A percentile compares a stretch with the other conserved stretches of the same genome.
Conservation (phyloP, 2,888 invertebrate species). For the Adineta ricciae region DNA sequence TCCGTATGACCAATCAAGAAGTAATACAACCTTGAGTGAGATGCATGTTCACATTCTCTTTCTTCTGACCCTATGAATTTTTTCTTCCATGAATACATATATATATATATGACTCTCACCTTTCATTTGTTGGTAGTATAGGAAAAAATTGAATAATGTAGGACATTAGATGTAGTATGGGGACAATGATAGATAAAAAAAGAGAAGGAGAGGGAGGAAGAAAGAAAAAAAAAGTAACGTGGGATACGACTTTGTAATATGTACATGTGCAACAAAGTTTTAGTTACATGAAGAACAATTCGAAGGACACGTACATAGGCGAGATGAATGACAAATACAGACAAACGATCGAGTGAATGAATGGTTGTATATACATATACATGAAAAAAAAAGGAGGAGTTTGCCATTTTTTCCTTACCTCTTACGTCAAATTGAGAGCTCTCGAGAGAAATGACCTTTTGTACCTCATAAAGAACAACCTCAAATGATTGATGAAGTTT, state of each 20-base stretch:
- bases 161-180: background rate
- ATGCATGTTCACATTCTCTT: background rate
- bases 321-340: background rate
- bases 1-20: background rate
- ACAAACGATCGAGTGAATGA: background rate
- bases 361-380: background rate
- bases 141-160: background rate
- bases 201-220: background rate
- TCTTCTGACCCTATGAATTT: background rate
- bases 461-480: background rate
- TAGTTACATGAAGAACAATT: background rate
- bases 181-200: background rate
- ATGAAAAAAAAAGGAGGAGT: background rate
- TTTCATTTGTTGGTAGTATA: background rate
- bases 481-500: too few species aligned
- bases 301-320: background rate
- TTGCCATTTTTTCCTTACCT: background rate
- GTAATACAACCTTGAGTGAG: background rate
- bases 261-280: background rate
- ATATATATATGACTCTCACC: background rate
- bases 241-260: background rate
- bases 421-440: background rate
- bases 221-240: background rate
- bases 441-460: background rate
- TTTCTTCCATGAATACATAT: background rate